These are phyloP conservation scores for Pandemis cinnamomeana DNA, from an alignment of 2,888 invertebrate genomes.

Conservation along the genomic window DNA sequence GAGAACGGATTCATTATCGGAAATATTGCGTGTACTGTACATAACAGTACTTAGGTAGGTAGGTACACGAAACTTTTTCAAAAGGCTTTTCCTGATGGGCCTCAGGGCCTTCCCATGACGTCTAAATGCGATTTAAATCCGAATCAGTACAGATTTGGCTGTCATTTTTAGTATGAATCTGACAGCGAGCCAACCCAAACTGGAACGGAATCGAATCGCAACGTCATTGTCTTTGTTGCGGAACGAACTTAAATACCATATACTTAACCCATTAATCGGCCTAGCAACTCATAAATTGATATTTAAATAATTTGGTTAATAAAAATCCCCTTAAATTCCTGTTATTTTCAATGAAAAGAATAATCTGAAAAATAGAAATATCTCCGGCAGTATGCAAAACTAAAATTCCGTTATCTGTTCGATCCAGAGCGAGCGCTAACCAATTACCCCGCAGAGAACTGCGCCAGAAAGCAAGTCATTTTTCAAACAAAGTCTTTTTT, in stretches of 20 bases:
- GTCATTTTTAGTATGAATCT: too few relatives aligned
- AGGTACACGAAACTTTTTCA: constrained; percentile 17
- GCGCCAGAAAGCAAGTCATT: not conserved
- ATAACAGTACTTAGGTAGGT: too few relatives aligned
- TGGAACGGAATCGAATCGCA: too few relatives aligned
- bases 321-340: not conserved
- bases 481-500: not conserved
- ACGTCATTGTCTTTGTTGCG: too few relatives aligned
- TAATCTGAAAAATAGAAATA: too few relatives aligned
- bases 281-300: not conserved
- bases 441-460: constrained; percentile 5
- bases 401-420: not conserved
- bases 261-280: too few relatives aligned
- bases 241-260: too few relatives aligned
- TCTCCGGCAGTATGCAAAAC: not conserved
- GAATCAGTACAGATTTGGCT: too few relatives aligned
- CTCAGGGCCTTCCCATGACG: too few relatives aligned
- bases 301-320: too few relatives aligned
- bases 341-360: not conserved
- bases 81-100: constrained; percentile 8
- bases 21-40: constrained; percentile 7
- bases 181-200: too few relatives aligned
- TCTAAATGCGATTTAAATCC: too few relatives aligned
- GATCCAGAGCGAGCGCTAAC: not conserved
- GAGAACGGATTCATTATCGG: constrained; percentile 16